Evolutionary conservation across 1,140 invertebrate species (phyloP), one percentile per base, ranked within the genome.

Genomic region (Latrodectus geometricus): DNA sequence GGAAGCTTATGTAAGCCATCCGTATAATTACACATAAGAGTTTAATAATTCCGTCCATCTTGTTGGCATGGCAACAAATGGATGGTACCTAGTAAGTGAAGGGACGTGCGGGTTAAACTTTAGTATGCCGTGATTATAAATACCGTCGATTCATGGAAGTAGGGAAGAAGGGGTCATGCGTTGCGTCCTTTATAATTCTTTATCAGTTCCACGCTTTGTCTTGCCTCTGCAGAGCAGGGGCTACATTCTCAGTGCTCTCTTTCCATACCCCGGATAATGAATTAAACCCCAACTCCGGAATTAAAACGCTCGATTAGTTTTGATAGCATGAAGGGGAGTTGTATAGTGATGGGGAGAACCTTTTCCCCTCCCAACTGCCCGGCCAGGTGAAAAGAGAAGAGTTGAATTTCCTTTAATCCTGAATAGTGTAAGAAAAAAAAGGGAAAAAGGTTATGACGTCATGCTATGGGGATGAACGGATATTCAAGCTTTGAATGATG

Each of bases 21-120:
- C 80, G 80, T 83, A 83, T 83, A 83, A 83, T 83, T 83, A 83
- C 80, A n/a, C 70, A 23, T 74, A 74, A 83, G 80, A 83, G 80
- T 83, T 83, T 83, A 83, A 83, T 83, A 83, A 83, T 83, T 83
- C 72, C 23, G 70, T 83, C 80, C 80, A 83, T 20, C 70, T 49
- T 35, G 80, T 83, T 83, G 80, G 15, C 70, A 83, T 66, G 80
- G 72, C 80, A 83, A 83, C 80, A 83, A 83, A 83, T 83, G 80
- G 80, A 83, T 74, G 52, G 52, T 83, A 83, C 80, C 80, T 83
- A 54, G 80, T 23, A 83, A 52, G 73, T 74, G 80, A 61, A 70
- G 78, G 48, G 21, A 50, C 65, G 66, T 68, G 70, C 70, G 49
- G 35, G 35, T 35, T 35, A 35, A 35, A 35, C 35, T 35, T 35